Conservation (phyloP, 2,888 invertebrate genomes). For the Volucella inanis region DNA sequence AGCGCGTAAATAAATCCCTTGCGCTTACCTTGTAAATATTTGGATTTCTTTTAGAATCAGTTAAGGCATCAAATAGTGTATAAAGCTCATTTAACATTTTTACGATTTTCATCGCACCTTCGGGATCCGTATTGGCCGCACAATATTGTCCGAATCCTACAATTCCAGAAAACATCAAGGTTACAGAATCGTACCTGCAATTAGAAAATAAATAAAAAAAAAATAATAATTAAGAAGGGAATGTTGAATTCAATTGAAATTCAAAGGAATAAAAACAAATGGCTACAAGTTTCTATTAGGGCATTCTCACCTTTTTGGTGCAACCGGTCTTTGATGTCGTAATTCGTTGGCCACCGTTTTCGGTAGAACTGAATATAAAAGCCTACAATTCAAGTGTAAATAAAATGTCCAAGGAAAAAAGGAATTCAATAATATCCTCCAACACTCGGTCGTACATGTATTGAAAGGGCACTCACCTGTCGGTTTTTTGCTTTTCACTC, state of each 20-base stretch:
- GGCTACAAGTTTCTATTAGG: not conserved
- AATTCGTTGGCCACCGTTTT: conserved; percentile 97
- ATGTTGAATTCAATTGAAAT: conserved; percentile 42
- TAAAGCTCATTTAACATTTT: conserved; percentile 96
- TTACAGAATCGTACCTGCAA: conserved; percentile 93
- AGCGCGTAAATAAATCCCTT: not conserved
- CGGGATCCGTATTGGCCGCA: conserved; percentile 94
- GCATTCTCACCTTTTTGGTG: conserved; percentile 89
- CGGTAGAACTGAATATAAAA: conserved; percentile 96
- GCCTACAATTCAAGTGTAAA: conserved; percentile 84
- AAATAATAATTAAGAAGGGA: conserved; percentile 55
- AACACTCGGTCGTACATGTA: conserved; percentile 75
- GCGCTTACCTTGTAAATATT: conserved; percentile 94
- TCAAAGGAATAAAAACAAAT: not conserved
- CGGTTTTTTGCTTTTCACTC: conserved; percentile 97
- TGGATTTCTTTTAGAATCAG: conserved; percentile 95
- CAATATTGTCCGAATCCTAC: conserved; percentile 96
- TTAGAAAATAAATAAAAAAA: conserved; percentile 59
- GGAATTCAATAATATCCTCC: conserved; percentile 68
- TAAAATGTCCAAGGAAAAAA: conserved; percentile 45
- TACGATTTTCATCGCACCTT: conserved; percentile 98
- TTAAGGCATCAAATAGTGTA: conserved; percentile 96
- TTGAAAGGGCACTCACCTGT: conserved; percentile 86
- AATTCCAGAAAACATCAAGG: conserved; percentile 96
- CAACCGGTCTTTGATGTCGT: conserved; percentile 94